phyloP scores from a whole-genome alignment of 1,140 invertebrate genomes.

The Bombyx mandarina region DNA sequence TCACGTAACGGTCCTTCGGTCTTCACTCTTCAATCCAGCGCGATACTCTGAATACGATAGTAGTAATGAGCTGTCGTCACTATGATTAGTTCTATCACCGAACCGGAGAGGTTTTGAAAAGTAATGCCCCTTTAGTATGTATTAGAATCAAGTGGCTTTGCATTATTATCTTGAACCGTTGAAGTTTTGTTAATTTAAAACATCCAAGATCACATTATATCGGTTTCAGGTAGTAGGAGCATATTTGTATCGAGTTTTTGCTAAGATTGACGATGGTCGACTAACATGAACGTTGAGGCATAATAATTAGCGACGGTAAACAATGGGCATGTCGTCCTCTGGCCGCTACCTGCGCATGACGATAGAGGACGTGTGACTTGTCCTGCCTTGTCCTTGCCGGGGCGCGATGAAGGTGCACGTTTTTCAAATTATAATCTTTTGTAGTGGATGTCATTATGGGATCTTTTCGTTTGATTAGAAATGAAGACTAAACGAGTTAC shows the following conservation, averaged over 20 bases:
- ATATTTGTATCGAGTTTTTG: slow-evolving; percentile 40
- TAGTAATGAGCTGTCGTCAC: slow-evolving; percentile 37
- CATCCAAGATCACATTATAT: slow-evolving; percentile 5
- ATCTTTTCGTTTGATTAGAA: neutral
- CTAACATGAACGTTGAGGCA: slow-evolving; percentile 47
- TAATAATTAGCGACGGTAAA: slow-evolving; percentile 68
- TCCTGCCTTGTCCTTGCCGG: slow-evolving; percentile 57
- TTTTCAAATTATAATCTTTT: slow-evolving; percentile 13
- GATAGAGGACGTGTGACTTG: slow-evolving; percentile 58
- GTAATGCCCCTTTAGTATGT: too few relatives aligned
- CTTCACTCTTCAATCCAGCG: slow-evolving; percentile 45
- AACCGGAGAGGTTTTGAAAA: slow-evolving; percentile 23
- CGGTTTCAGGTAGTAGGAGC: neutral
- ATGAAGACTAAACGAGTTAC: neutral
- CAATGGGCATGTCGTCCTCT: slow-evolving; percentile 64
- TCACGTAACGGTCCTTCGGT: slow-evolving; percentile 65
- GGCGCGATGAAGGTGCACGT: slow-evolving; percentile 23
- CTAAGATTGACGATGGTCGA: slow-evolving; percentile 30
- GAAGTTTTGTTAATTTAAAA: too few relatives aligned
- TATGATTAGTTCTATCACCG: slow-evolving; percentile 29
- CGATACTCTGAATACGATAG: slow-evolving; percentile 55
- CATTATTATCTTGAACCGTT: too few relatives aligned
- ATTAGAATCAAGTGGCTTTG: too few relatives aligned
- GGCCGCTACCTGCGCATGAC: slow-evolving; percentile 61
- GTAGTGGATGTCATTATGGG: neutral